Evolutionary conservation across 2,888 invertebrate genomes (phyloP).

Genomic region (Clistopyga incitator): DNA sequence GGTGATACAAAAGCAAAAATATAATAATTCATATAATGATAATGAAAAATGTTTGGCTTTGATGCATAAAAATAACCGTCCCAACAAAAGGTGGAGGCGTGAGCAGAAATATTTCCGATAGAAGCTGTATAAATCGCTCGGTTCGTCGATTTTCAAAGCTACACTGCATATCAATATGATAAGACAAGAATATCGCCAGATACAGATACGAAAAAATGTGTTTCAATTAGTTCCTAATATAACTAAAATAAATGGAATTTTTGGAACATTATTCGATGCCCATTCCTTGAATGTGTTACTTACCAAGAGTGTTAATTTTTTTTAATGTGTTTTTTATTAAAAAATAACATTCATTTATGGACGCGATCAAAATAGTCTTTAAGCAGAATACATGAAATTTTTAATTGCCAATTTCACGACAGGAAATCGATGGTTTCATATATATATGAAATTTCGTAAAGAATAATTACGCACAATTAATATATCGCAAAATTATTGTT

Average conservation of each 20-base stretch:
- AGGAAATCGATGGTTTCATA: no score
- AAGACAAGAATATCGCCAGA: conserved; percentile 22
- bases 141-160: conserved; percentile 1
- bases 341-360: no score
- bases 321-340: no score
- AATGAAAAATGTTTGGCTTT: not conserved
- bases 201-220: conserved; percentile 12
- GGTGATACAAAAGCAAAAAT: no score
- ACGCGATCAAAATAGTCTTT: no score
- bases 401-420: no score
- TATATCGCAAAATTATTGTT: no score
- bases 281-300: no score
- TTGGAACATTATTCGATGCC: not conserved
- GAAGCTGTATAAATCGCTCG: not conserved
- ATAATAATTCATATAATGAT: not conserved
- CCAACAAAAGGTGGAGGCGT: not conserved
- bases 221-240: not conserved
- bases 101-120: conserved; percentile 2
- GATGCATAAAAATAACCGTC: not conserved
- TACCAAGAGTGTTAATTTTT: no score
- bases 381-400: no score
- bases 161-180: conserved; percentile 8
- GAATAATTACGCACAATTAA: no score
- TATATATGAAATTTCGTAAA: no score
- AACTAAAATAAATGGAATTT: not conserved